These are phyloP conservation scores for Mya arenaria DNA, from an alignment of 1,140 invertebrate genomes.

Conservation along the genomic window DNA sequence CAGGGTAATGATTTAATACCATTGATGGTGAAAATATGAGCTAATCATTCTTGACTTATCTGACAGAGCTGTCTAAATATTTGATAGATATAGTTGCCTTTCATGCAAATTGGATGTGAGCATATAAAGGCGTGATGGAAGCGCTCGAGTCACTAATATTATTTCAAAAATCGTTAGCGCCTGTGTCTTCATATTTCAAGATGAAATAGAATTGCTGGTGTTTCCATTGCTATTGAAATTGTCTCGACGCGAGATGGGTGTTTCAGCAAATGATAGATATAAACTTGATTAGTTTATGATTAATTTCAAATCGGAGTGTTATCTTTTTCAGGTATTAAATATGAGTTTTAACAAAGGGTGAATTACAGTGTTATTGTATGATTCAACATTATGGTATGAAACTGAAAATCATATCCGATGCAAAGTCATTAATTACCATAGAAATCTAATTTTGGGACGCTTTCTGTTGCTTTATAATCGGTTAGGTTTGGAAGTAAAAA, in stretches of 20 bases:
- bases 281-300: slow-evolving; percentile 28
- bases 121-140: slow-evolving; percentile 1
- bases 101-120: slow-evolving; percentile 14
- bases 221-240: slow-evolving; percentile 28
- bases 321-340: slow-evolving; percentile 29
- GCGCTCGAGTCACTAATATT: background rate
- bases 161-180: background rate
- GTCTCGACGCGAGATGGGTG: slow-evolving; percentile 9
- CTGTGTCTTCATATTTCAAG: background rate
- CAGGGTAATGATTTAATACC: slow-evolving; percentile 39
- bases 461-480: too few relatives aligned
- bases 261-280: slow-evolving; percentile 8
- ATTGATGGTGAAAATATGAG: slow-evolving; percentile 32
- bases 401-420: too few relatives aligned
- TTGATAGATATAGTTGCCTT: slow-evolving; percentile 26
- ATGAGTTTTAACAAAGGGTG: background rate
- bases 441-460: too few relatives aligned
- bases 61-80: slow-evolving; percentile 9
- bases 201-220: slow-evolving; percentile 13
- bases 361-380: slow-evolving; percentile 17
- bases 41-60: slow-evolving; percentile 10
- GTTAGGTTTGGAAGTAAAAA: too few relatives aligned
- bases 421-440: too few relatives aligned
- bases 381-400: slow-evolving; percentile 42
- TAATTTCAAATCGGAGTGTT: slow-evolving; percentile 13